Base-by-base conservation (phyloP, 2,888 invertebrate genomes). In the Caprella mutica region DNA sequence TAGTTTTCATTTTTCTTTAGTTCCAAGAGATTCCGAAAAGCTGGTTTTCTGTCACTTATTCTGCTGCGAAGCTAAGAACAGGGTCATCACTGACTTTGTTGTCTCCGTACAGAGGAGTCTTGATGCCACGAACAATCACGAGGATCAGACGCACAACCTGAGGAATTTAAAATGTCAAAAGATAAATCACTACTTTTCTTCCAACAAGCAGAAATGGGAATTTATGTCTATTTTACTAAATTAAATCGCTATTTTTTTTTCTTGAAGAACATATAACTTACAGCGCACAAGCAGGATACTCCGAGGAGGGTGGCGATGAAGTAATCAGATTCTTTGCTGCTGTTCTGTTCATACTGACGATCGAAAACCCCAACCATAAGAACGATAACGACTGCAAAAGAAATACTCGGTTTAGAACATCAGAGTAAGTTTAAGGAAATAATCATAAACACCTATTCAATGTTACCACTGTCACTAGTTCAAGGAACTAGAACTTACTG, bases 31-130 rank as follows among this genome's bases (percentile, higher is more conserved):
- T n/a, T n/a, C n/a, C n/a, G n/a, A n/a, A n/a, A n/a, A n/a, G n/a
- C n/a, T n/a, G n/a, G n/a, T n/a, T n/a, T n/a, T n/a, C n/a, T n/a
- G n/a, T n/a, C n/a, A n/a, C n/a, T n/a, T n/a, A n/a, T n/a, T n/a
- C n/a, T n/a, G 61, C 54, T 27, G 61, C 58, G 24, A 43, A 61
- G 52, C 61, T 61, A 30, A 55, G 27, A 29, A 61, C 58, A 5
- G 61, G 61, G 40, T 61, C 61, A 12, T 61, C 61, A 17, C 61
- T 58, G 30, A 61, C 52, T 29, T 61, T 61, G 55, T 61, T 61
- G 58, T 58, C 55, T 33, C 44, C 44, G 40, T 58, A 61, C 17
- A 61, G 58, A 1, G 61, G 61, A 21, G 48, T 43, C 58, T 61
- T 61, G 52, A 39, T 44, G 52, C 38, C 58, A 5, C 61, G 44